These are phyloP conservation scores for Allacma fusca DNA, from an alignment of 2,888 invertebrate species.

Conservation along the genomic window DNA sequence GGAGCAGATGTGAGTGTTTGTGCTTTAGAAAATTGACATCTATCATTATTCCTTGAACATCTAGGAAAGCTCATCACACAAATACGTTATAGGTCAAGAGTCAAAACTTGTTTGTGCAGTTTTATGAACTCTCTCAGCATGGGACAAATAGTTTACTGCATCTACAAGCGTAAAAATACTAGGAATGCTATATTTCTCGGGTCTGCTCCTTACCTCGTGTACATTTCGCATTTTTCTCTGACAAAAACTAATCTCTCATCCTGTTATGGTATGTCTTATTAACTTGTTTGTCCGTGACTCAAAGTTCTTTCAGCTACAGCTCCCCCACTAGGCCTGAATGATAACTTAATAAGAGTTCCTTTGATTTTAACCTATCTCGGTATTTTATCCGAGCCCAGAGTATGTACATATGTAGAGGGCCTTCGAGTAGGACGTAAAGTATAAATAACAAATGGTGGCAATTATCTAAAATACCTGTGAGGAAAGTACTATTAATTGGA, in stretches of 20 bases:
- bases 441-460: no score
- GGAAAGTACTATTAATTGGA: no score
- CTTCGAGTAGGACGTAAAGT: no score
- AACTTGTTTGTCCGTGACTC: no score
- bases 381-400: no score
- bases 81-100: constrained; percentile 43
- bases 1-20: background rate
- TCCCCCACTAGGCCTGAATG: no score
- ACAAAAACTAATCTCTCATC: background rate
- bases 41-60: constrained; percentile 8
- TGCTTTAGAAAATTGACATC: constrained; percentile 19
- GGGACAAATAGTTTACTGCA: constrained; percentile 13
- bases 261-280: background rate
- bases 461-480: no score
- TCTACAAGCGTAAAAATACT: constrained; percentile 16
- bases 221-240: background rate
- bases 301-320: no score
- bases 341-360: no score
- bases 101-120: constrained; percentile 43
- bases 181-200: background rate
- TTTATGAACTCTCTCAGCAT: constrained; percentile 39
- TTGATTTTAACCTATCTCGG: no score
- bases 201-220: background rate
- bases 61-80: background rate
- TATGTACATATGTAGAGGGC: no score